These are phyloP conservation scores for Smithornis capensis DNA, from an alignment of 2,113 vertebrate genomes.

Conservation along the genomic window DNA sequence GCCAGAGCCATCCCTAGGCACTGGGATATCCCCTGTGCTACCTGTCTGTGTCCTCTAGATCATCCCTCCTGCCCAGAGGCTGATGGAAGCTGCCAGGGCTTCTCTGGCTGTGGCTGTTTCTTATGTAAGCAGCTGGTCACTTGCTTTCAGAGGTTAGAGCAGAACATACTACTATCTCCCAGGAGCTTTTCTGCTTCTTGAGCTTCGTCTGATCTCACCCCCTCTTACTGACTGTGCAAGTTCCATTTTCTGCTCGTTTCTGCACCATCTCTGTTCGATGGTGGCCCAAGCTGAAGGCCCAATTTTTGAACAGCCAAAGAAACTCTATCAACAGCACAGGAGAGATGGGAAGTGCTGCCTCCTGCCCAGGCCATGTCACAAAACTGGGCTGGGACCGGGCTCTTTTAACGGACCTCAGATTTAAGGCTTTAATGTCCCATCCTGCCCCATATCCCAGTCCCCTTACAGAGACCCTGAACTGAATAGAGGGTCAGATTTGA, in stretches of 20 bases:
- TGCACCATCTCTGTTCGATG: fast-evolving
- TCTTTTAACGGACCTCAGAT: not conserved
- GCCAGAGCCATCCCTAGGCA: not conserved
- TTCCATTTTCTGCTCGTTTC: not conserved
- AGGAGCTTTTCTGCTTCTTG: not conserved
- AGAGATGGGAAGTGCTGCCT: not conserved
- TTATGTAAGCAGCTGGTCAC: not conserved
- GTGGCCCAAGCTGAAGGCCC: not conserved
- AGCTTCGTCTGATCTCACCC: not conserved
- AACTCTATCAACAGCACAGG: not conserved
- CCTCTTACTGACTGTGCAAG: not conserved
- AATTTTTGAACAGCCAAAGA: not conserved
- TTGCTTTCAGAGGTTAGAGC: not conserved
- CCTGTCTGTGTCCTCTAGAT: not conserved
- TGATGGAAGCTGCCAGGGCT: not conserved
- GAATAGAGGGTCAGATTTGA: not conserved
- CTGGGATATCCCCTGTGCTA: not conserved
- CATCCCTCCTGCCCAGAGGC: not conserved
- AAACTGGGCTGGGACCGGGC: not conserved
- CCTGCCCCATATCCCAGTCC: not conserved
- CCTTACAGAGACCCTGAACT: not conserved
- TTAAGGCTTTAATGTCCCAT: not conserved
- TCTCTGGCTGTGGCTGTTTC: fast-evolving
- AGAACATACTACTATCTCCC: not conserved
- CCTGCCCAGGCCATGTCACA: not conserved